Percentiles rank a stretch among this genome's conserved stretches.
phyloP scores from a whole-genome alignment of 2,797 vertebrate genomes.

The Notolabrus celidotus region DNA sequence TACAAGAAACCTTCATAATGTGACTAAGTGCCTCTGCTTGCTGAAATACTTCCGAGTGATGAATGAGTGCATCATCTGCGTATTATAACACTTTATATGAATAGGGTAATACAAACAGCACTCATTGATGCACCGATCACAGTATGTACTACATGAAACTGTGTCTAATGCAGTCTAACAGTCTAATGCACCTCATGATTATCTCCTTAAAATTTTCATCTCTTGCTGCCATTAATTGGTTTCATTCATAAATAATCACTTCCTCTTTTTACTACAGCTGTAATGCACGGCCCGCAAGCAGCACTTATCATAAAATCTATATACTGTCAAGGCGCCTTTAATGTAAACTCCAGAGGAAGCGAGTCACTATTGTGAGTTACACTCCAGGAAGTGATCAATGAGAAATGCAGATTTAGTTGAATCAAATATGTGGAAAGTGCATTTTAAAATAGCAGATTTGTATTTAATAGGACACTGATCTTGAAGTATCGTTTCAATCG shows the following conservation, averaged over 20 bases:
- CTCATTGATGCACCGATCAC: slow-evolving; percentile 39
- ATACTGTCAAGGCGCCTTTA: slow-evolving; percentile 38
- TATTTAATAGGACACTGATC: not conserved
- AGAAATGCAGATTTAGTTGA: slow-evolving; percentile 19
- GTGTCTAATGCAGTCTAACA: slow-evolving; percentile 37
- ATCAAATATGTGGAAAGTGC: not conserved
- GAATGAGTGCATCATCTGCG: slow-evolving; percentile 42
- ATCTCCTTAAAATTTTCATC: slow-evolving; percentile 46
- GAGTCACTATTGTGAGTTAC: slow-evolving; percentile 27
- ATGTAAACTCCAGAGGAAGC: slow-evolving; percentile 37
- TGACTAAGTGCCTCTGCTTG: slow-evolving; percentile 36
- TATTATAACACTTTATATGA: slow-evolving; percentile 41
- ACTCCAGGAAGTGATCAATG: slow-evolving; percentile 50
- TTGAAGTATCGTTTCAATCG: slow-evolving; percentile 11
- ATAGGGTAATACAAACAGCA: slow-evolving; percentile 21
- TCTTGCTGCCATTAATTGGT: slow-evolving; percentile 49
- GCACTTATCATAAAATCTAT: slow-evolving; percentile 78
- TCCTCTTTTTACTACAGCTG: slow-evolving; percentile 62
- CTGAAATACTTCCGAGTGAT: slow-evolving; percentile 40
- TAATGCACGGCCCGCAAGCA: slow-evolving; percentile 62
- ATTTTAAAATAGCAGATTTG: slow-evolving; percentile 3
- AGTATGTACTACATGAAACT: slow-evolving; percentile 3
- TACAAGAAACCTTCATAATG: slow-evolving; percentile 18
- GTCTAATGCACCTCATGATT: slow-evolving; percentile 51
- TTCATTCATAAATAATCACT: slow-evolving; percentile 81